phyloP scores from a whole-genome alignment of 2,113 vertebrate species.

The Amazona guildingii region DNA sequence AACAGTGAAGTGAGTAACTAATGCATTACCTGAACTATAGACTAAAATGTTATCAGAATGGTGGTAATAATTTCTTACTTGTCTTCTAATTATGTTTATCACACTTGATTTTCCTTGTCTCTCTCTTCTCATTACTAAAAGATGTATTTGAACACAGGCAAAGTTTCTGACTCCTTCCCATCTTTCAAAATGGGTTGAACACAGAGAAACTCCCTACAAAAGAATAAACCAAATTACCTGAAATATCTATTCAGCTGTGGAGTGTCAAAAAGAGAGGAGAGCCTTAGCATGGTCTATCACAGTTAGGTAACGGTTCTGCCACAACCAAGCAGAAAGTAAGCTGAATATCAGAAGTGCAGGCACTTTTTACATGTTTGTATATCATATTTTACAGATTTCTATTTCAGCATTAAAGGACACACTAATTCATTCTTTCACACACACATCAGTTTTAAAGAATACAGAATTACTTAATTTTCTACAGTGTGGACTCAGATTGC shows the following conservation, averaged over 20 bases:
- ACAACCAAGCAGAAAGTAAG: neutral
- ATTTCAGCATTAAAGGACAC: neutral
- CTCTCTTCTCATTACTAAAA: neutral
- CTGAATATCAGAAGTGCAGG: neutral
- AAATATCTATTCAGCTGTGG: neutral
- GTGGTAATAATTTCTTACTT: neutral
- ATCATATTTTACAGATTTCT: neutral
- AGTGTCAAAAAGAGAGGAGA: neutral
- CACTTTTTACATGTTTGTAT: neutral
- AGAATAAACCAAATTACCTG: neutral
- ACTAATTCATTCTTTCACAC: neutral
- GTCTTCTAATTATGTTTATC: neutral
- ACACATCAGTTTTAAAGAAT: neutral
- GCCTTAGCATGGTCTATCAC: neutral
- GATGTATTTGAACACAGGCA: neutral
- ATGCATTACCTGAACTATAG: neutral
- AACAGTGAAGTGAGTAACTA: neutral
- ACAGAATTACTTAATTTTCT: neutral
- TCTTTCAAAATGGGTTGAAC: neutral
- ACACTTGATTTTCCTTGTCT: neutral
- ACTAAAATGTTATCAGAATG: neutral
- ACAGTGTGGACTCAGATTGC: neutral
- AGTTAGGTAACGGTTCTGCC: neutral
- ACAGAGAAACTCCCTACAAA: neutral
- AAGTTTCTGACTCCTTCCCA: neutral